Evolutionary conservation across 2,797 vertebrate species (phyloP).

Genomic region (Cyclura pinguis): DNA sequence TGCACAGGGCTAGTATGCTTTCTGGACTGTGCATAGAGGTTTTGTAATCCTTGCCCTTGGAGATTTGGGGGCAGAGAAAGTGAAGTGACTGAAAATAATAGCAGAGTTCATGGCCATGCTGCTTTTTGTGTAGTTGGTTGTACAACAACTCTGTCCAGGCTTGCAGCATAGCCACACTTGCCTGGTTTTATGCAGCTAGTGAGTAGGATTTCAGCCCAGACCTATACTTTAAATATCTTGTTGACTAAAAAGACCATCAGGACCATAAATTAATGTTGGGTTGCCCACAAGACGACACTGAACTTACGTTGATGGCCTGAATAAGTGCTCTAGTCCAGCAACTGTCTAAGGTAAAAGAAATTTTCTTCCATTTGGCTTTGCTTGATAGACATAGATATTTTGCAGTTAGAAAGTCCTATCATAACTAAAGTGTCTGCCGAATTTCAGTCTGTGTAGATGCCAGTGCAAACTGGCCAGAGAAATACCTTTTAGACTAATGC

Average conservation of each 20-base stretch:
- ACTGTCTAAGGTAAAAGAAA: neutral
- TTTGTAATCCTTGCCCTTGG: too few relatives aligned
- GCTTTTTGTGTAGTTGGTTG: too few relatives aligned
- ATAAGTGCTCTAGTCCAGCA: neutral
- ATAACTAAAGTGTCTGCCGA: neutral
- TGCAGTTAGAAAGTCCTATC: too few relatives aligned
- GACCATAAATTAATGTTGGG: neutral
- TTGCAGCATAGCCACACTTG: too few relatives aligned
- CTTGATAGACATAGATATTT: neutral
- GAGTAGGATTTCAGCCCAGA: neutral
- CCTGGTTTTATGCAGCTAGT: too few relatives aligned
- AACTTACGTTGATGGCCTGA: neutral
- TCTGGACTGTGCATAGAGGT: too few relatives aligned
- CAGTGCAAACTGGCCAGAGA: neutral
- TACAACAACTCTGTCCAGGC: too few relatives aligned
- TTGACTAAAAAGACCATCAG: neutral
- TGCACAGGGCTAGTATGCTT: too few relatives aligned
- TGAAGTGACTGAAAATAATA: too few relatives aligned
- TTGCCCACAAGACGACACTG: neutral
- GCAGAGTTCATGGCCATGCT: too few relatives aligned
- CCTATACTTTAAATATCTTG: neutral
- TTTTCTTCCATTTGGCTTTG: neutral
- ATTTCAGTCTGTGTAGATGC: neutral
- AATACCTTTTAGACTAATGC: too few relatives aligned
- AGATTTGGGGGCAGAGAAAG: too few relatives aligned